Base-by-base conservation (phyloP, 2,888 invertebrate species). In the Cheilosia variabilis region DNA sequence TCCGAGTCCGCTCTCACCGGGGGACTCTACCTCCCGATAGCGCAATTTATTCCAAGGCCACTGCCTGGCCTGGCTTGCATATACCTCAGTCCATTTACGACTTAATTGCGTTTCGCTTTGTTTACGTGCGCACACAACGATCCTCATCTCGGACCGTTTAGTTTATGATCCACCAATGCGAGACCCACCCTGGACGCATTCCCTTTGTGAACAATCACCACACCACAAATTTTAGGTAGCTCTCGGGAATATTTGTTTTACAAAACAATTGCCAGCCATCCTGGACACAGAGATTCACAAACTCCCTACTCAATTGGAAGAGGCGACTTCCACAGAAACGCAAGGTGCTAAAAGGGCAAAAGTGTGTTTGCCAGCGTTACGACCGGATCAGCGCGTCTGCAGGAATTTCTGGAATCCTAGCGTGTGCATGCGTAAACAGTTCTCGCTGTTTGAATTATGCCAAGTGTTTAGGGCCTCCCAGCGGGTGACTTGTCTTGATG, bases 171-270 rank as follows among this genome's bases (percentile, higher is more conserved):
- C 7, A 27, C 55, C 43, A 27, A 22, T n/a, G n/a, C 13, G 24
- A 22, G 13, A 13, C 62, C 31, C 22, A 43, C 72, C 24, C 58
- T 69, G 37, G 37, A 37, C 37, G 37, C 37, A 37, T 37, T 37
- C 37, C 37, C 52, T 27, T 43, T 31, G 31, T 19, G 22, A 31
- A 75, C 68, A 81, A 57, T 71, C 53, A 68, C 41, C 55, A 83
- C 57, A 83, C 79, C 84, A 84, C 79, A 79, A 84, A 69, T 63
- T 73, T 60, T 76, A 83, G 83, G 78, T 78, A 84, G 84, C 84
- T 69, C 84, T 69, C 65, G 13, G 55, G 63, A 31, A 84, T 84
- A 84, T 84, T 84, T 84, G 84, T 84, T 84, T 84, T 79, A 66
- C 63, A 55, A 71, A 76, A 79, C 84, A 79, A 84, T 84, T 52